These are phyloP conservation scores for Gila orcuttii DNA, from an alignment of 2,113 vertebrate genomes.

Conservation along the genomic window DNA sequence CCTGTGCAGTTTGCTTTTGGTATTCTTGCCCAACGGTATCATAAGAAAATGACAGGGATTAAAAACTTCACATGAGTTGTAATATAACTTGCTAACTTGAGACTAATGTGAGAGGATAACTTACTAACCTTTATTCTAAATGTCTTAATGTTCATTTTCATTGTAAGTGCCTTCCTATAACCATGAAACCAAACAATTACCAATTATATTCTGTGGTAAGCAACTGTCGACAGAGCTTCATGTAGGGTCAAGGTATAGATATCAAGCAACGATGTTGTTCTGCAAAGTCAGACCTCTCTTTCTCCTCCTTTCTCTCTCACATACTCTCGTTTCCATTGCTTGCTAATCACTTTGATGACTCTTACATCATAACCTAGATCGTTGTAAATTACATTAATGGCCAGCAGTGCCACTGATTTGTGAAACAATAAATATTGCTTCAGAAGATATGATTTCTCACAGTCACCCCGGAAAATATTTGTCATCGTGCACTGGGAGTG, in stretches of 20 bases:
- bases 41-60: neutral
- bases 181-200: neutral
- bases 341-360: slow-evolving; percentile 7
- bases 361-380: neutral
- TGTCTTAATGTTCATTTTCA: neutral
- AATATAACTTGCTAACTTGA: neutral
- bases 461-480: neutral
- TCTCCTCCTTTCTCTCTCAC: neutral
- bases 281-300: neutral
- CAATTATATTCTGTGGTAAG: neutral
- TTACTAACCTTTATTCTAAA: neutral
- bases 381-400: slow-evolving; percentile 24
- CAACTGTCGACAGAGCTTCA: neutral
- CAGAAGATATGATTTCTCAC: neutral
- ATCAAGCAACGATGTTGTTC: neutral
- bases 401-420: slow-evolving; percentile 19
- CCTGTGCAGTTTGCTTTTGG: neutral
- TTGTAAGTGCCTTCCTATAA: neutral
- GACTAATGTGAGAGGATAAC: neutral
- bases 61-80: neutral
- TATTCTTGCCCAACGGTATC: neutral
- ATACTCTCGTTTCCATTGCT: neutral
- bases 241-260: neutral
- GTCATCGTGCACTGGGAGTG: neutral
- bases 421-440: neutral